Evolutionary conservation across 2,113 vertebrate genomes (phyloP).

Genomic region (Scolopax mira): DNA sequence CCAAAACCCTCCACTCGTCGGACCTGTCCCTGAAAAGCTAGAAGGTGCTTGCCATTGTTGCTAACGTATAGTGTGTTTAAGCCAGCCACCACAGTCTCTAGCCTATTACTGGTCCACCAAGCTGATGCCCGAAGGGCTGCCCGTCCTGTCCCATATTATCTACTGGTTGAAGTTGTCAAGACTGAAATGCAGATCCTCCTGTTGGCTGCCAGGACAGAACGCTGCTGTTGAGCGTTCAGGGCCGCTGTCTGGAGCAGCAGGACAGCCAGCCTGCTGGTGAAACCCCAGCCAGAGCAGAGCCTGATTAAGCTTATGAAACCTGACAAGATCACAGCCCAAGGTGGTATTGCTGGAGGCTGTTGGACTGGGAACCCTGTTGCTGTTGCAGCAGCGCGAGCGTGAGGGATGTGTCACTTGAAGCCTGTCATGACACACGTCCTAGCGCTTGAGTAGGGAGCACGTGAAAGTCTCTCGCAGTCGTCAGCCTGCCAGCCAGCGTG

Average conservation of each 20-base stretch:
- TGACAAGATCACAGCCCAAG: constrained; percentile 55
- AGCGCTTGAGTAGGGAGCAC: neutral
- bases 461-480: neutral
- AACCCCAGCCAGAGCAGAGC: neutral
- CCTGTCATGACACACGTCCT: constrained; percentile 4
- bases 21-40: neutral
- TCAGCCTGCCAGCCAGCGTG: neutral
- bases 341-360: constrained; percentile 49
- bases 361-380: neutral
- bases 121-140: neutral
- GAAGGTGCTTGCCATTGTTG: neutral
- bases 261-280: neutral
- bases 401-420: neutral
- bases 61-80: neutral
- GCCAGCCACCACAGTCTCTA: neutral
- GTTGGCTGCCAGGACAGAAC: neutral
- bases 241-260: neutral
- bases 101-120: neutral
- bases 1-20: neutral
- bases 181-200: neutral
- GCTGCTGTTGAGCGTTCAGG: neutral
- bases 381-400: neutral
- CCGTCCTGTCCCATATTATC: neutral
- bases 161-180: neutral
- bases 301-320: constrained; percentile 38